Evolutionary conservation across 1,140 invertebrate species (phyloP).

Genomic region (Sminthurinus signatus): DNA sequence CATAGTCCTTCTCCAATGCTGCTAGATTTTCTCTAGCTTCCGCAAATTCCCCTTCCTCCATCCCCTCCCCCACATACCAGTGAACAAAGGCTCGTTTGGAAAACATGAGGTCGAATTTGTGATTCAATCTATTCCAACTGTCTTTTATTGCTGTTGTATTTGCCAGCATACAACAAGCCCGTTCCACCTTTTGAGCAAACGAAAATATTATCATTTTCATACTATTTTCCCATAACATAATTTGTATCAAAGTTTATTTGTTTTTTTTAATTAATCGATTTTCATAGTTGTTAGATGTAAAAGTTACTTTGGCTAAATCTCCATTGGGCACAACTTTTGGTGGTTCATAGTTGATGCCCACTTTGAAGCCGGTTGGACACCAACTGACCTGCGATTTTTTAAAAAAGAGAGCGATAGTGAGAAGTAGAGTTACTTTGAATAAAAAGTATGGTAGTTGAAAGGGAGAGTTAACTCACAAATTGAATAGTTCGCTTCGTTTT

Average conservation of each 20-base stretch:
- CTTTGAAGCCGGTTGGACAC: slow-evolving; percentile 80
- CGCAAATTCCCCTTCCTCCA: slow-evolving; percentile 54
- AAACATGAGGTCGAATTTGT: slow-evolving; percentile 78
- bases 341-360: slow-evolving; percentile 75
- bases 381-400: too few species aligned
- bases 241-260: too few species aligned
- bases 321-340: slow-evolving; percentile 54
- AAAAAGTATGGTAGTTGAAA: too few species aligned
- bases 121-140: slow-evolving; percentile 68
- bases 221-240: too few species aligned
- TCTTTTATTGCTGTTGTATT: slow-evolving; percentile 76
- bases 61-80: slow-evolving; percentile 67
- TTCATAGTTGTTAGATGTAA: too few species aligned
- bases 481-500: slow-evolving; percentile 77
- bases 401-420: too few species aligned
- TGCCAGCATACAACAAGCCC: slow-evolving; percentile 68
- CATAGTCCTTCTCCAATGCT: slow-evolving; percentile 62
- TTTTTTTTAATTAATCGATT: too few species aligned
- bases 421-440: too few species aligned
- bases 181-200: too few species aligned
- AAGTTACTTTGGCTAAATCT: slow-evolving; percentile 54
- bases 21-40: slow-evolving; percentile 69
- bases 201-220: too few species aligned
- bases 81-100: slow-evolving; percentile 76
- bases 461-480: slow-evolving; percentile 67